Conservation (phyloP, 92 coral and sea anemone genomes). For the Diadumene lineata region DNA sequence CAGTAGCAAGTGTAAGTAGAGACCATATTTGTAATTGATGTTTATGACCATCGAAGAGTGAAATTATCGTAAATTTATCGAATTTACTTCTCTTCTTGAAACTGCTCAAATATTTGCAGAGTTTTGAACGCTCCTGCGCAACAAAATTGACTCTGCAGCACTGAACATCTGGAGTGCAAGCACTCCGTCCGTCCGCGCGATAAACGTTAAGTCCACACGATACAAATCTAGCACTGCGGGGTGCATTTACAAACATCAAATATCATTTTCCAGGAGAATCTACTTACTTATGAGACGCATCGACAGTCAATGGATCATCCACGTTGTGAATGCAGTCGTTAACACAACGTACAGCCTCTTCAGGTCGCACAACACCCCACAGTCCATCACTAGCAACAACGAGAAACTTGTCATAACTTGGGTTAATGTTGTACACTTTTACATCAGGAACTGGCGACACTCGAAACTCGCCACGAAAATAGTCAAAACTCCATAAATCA, state of each 20-base stretch:
- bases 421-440: constrained; percentile 71
- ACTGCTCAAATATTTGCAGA: too few species aligned
- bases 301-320: constrained; percentile 66
- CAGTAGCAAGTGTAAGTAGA: too few species aligned
- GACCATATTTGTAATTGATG: too few species aligned
- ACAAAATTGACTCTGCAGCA: too few species aligned
- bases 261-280: too few species aligned
- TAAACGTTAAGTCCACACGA: not conserved
- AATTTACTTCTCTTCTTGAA: too few species aligned
- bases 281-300: constrained; percentile 88
- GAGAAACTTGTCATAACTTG: constrained; percentile 75
- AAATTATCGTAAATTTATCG: too few species aligned
- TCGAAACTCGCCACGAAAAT: constrained; percentile 80
- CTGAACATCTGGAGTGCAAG: too few species aligned
- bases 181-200: too few species aligned
- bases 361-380: constrained; percentile 91
- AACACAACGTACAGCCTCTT: constrained; percentile 90
- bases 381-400: constrained; percentile 91
- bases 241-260: too few species aligned
- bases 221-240: not conserved
- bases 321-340: constrained; percentile 70
- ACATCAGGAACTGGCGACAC: constrained; percentile 98
- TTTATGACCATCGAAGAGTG: too few species aligned
- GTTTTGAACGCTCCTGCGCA: too few species aligned
- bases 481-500: constrained; percentile 95